Base-by-base conservation (phyloP, 2,888 invertebrate genomes). In the Asteroscopus sphinx region DNA sequence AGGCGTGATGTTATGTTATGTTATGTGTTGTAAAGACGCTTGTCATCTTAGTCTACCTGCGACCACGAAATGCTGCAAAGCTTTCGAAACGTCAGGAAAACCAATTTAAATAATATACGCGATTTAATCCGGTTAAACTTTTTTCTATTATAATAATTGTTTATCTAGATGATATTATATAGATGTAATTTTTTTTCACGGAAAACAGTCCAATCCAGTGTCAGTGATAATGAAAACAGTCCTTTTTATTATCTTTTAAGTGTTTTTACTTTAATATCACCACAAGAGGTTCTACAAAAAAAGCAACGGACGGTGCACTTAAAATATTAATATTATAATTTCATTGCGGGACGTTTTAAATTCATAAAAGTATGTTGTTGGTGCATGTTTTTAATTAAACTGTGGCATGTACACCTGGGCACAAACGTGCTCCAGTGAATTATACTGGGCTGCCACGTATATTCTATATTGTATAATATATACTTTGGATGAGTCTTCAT, bases 331-430 rank as follows among this genome's bases (percentile, higher is more conserved):
- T 35, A 49, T 39, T 28, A 49, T 15, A 48, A 54, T 49, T 44
- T 53, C 17, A 26, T 41, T 36, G 45, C 16, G 16, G 35, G 8
- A 45, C 45, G 52, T 55, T 61, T 68, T 32, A 54, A 45, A 66
- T 58, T 54, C 52, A 61, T 58, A 53, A 55, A 61, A 49, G 48
- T 47, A 36, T 48, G 49, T 37, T 21, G 42, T 39, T 17, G n/a
- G 51, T 47, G 54, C 49, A 67, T 67, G 44, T 63, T 68, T 70
- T 71, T 65, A 71, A 71, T 71, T 59, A 71, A 64, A 71, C 40
- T 53, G 36, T 39, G 21, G 32, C 41, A 3, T 21, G 56, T 41
- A 58, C 61, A 71, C 65, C 58, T 53, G 71, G 35, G 42, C n/a
- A 42, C 48, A 48, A 52, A 45, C 30, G 37, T 47, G 44, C 46